Percentiles rank a stretch among this genome's conserved stretches.
Evolutionary conservation across 2,888 invertebrate species (phyloP).

Genomic region (Tinea trinotella): DNA sequence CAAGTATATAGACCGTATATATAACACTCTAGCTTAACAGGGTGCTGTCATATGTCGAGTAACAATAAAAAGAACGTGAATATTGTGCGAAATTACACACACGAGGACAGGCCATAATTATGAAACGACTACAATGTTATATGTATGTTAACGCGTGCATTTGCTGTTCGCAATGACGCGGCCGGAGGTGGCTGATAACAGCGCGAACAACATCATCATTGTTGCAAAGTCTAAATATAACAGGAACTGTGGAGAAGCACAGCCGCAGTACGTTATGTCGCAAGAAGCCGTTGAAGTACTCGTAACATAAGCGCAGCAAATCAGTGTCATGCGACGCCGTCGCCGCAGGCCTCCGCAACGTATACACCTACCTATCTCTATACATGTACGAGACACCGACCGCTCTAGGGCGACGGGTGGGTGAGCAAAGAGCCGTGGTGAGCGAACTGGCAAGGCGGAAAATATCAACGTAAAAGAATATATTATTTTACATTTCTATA

Average conservation of each 20-base stretch:
- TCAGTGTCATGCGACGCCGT: constrained; percentile 63
- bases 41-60: no score
- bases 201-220: not conserved
- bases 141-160: no score
- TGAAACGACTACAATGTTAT: no score
- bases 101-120: no score
- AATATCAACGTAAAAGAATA: not conserved
- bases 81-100: no score
- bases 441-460: constrained; percentile 19
- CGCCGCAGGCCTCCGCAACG: constrained; percentile 39
- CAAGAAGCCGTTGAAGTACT: constrained; percentile 71
- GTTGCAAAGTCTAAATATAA: not conserved
- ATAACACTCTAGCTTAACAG: no score
- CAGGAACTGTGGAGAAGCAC: not conserved
- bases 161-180: no score
- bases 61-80: no score
- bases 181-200: not conserved
- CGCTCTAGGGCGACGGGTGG: constrained; percentile 1
- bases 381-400: constrained; percentile 32
- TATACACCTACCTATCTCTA: constrained; percentile 40
- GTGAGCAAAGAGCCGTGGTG: constrained; percentile 9
- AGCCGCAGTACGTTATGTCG: constrained; percentile 28
- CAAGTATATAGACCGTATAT: no score
- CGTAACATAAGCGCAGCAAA: constrained; percentile 68
- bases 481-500: no score